phyloP scores from a whole-genome alignment of 2,797 vertebrate species.

The Paedocypris micromegethes region DNA sequence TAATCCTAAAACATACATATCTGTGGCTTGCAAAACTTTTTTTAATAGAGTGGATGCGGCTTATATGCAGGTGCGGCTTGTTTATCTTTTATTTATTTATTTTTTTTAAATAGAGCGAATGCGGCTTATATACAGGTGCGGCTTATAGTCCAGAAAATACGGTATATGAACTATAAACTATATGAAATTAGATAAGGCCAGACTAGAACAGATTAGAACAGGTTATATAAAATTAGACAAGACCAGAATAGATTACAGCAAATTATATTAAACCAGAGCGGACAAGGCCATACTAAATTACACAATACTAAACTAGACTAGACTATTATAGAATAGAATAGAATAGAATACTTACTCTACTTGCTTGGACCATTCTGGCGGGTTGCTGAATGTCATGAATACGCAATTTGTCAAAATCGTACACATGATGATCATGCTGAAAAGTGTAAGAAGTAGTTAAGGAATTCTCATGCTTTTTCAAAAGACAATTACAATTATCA shows the following conservation, averaged over 20 bases:
- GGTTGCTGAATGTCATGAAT: slow-evolving; percentile 99
- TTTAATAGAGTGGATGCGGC: no score
- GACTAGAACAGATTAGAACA: not conserved
- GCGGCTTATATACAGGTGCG: no score
- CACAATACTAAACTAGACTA: slow-evolving; percentile 1
- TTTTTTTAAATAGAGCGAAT: no score
- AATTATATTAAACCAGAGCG: not conserved
- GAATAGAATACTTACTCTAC: slow-evolving; percentile 86
- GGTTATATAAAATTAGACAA: not conserved
- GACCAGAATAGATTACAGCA: not conserved
- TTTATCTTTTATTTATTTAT: no score
- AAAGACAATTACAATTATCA: no score
- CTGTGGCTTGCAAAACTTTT: no score
- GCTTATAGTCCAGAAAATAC: no score
- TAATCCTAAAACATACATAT: no score
- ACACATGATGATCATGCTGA: slow-evolving; percentile 99
- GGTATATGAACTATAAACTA: not conserved
- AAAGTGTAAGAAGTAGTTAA: slow-evolving; percentile 78
- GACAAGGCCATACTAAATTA: not conserved
- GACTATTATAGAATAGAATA: not conserved
- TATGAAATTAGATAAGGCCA: not conserved
- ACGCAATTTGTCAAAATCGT: slow-evolving; percentile 99
- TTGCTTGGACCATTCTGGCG: slow-evolving; percentile 98
- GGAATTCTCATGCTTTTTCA: slow-evolving; percentile 43
- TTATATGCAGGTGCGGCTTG: no score